Evolutionary conservation across 2,888 invertebrate species (phyloP).

Genomic region (Heliothis peltigera): DNA sequence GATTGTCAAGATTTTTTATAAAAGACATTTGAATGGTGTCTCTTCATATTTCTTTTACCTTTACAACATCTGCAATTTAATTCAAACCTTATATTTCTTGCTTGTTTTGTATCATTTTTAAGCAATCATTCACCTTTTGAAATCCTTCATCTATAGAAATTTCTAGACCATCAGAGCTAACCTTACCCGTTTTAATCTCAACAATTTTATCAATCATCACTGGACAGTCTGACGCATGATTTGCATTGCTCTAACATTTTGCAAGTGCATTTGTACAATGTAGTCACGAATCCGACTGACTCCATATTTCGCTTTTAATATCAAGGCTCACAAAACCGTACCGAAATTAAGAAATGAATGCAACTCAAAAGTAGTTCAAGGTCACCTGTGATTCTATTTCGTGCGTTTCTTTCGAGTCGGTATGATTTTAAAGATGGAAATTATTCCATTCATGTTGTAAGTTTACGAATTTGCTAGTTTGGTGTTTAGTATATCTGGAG

Average conservation of each 20-base stretch:
- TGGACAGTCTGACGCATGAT: slow-evolving; percentile 27
- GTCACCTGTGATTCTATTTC: slow-evolving; percentile 66
- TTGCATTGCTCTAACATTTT: slow-evolving; percentile 47
- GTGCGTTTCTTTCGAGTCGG: slow-evolving; percentile 61
- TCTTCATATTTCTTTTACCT: slow-evolving; percentile 1
- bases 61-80: not conserved
- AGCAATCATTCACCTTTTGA: not conserved
- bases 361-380: slow-evolving; percentile 73
- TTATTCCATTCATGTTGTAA: slow-evolving; percentile 43
- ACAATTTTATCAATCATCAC: slow-evolving; percentile 27
- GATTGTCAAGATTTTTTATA: slow-evolving; percentile 12
- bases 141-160: not conserved
- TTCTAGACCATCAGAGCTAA: slow-evolving; percentile 6
- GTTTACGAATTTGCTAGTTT: slow-evolving; percentile 6
- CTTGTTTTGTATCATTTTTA: not conserved
- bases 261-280: slow-evolving; percentile 50
- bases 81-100: slow-evolving; percentile 2
- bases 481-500: slow-evolving; percentile 1
- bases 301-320: slow-evolving; percentile 75
- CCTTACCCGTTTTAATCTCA: slow-evolving; percentile 36
- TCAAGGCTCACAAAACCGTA: slow-evolving; percentile 73
- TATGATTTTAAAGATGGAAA: slow-evolving; percentile 41
- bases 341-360: slow-evolving; percentile 72
- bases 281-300: slow-evolving; percentile 71
- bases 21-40: not conserved